Evolutionary conservation across 2,797 vertebrate genomes (phyloP), one percentile per base, ranked within the genome.

Genomic region (Babyrousa celebensis): DNA sequence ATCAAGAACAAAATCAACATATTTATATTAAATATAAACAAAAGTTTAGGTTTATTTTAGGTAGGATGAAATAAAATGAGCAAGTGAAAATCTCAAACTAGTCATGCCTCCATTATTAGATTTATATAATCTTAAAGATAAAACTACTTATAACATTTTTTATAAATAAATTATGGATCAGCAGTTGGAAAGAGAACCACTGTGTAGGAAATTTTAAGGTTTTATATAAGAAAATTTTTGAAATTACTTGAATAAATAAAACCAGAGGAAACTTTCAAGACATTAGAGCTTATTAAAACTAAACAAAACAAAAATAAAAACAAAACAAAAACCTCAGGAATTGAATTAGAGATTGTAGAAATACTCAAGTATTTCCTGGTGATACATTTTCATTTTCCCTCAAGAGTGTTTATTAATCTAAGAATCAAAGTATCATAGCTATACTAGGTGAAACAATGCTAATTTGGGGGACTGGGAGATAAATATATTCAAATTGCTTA

Each of bases 401-500:
- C 21, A 48, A 68, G 36, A 54, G 2, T 62, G 75, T 74, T 89
- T 90, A 74, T 63, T 94, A 85, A 88, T 94, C n/a, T 74, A 77
- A n/a, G 63, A 96, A 86, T 67, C 21, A 95, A 85, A 20, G 72
- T 87, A n/a, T 88, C 74, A 23, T 88, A 29, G 20, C 82, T 88
- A 95, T 74, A 94, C 15, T 62, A 48, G n/a, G 90, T 90, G 32
- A 95, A 87, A 92, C 48, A 67, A 62, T 92, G 77, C 52, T 90
- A 89, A 78, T 56, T 96, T 96, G 96, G 40, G 70, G 89, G 68
- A 54, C 63, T 85, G 89, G 58, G 63, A 93, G 36, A 84, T 85
- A 97, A 97, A 98, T 97, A 85, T 62, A 96, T 94, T 95, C 82
- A 95, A 91, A 95, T 96, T 92, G 78, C 60, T 96, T 97, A 95